Evolutionary conservation across 2,797 vertebrate species (phyloP), one percentile per base, ranked within the genome.

Genomic region (Crenuchus spilurus): DNA sequence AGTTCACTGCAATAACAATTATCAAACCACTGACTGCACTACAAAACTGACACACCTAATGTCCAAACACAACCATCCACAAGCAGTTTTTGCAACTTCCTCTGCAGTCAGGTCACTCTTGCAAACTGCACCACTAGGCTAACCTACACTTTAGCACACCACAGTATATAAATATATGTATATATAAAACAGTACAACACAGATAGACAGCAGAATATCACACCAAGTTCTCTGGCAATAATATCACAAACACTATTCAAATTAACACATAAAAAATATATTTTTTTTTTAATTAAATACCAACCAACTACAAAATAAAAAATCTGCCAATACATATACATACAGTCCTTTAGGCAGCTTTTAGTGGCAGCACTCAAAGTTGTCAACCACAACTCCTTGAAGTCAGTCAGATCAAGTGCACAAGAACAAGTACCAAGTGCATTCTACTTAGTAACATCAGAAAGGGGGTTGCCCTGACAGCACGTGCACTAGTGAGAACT

Each of bases 401-500:
- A 77, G 62, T 18, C 24, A 66, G 44, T 6, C 51, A 76, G 41
- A 51, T 11, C 66, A 70, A 63, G 66, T 74, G 49, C 58, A 49
- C 51, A 54, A 54, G 51, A 30, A 26, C 26, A 30, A 44, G 52
- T 72, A 77, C 69, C 74, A 80, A 77, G 74, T 75, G 78, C 68
- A 46, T 75, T 72, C 77, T 71, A 75, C 72, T 70, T 73, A 72
- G 70, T 70, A 78, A 73, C 64, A 28, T 82, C 75, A 77, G 72
- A 72, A 51, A 37, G 64, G 51, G 41, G 66, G 66, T 54, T 44
- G 63, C 73, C 73, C 71, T 77, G 72, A 67, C 72, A 77, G 63
- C 68, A 78, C 68, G 78, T 74, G 77, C 66, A 71, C 63, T 64
- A 52, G 71, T 69, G 57, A 72, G 80, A 76, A 65, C 49, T 31